Evolutionary conservation across 2,888 invertebrate species (phyloP).

Genomic region (Coelogynopora nodosa): DNA sequence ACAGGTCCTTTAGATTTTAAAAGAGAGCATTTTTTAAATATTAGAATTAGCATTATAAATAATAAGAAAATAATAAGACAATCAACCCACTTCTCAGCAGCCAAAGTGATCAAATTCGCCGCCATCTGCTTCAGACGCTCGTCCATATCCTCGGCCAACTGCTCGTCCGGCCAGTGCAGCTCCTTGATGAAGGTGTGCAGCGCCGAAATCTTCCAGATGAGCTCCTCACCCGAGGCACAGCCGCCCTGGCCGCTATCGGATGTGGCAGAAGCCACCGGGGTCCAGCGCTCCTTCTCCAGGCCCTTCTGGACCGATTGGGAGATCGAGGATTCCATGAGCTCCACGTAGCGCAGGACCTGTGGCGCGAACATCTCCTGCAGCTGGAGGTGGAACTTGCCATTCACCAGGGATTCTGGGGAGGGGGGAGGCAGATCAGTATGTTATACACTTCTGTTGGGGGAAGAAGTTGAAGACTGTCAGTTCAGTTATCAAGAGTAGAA

Average conservation of each 20-base stretch:
- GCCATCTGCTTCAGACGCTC: conserved; percentile 94
- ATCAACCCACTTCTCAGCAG: conserved; percentile 74
- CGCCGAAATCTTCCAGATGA: conserved; percentile 97
- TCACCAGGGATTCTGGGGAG: conserved; percentile 72
- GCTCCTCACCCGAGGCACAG: conserved; percentile 93
- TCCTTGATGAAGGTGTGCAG: conserved; percentile 94
- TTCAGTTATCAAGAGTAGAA: too few relatives aligned
- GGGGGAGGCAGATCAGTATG: neutral
- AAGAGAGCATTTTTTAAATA: too few relatives aligned
- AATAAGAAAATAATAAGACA: too few relatives aligned
- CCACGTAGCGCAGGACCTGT: conserved; percentile 92
- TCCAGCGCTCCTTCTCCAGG: conserved; percentile 97
- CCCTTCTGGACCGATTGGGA: conserved; percentile 95
- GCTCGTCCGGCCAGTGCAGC: conserved; percentile 96
- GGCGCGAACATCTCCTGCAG: conserved; percentile 93
- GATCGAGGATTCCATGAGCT: conserved; percentile 98
- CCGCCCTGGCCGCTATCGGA: conserved; percentile 64
- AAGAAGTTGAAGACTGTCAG: too few relatives aligned
- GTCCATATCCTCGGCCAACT: conserved; percentile 90
- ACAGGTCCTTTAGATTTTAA: too few relatives aligned
- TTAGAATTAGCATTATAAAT: too few relatives aligned
- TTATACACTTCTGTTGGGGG: too few relatives aligned
- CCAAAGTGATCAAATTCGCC: conserved; percentile 96
- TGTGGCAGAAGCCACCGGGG: conserved; percentile 76
- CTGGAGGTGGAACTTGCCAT: conserved; percentile 93